phyloP scores from a whole-genome alignment of 2,113 vertebrate species.

The Phasianus colchicus region DNA sequence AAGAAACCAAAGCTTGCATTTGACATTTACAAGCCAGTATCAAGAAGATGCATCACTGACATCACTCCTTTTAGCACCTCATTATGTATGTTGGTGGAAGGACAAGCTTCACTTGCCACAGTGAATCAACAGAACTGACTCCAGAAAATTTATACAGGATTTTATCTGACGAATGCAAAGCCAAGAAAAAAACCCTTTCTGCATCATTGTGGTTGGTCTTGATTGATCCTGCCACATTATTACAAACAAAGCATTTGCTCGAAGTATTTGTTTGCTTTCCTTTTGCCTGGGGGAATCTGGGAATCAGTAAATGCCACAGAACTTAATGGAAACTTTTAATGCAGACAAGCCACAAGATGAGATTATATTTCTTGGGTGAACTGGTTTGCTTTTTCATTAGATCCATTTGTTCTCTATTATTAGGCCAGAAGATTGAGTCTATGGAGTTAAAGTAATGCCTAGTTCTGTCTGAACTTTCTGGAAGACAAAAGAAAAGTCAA shows the following conservation, averaged over 20 bases:
- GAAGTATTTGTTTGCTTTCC: slow-evolving; percentile 37
- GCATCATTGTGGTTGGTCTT: slow-evolving; percentile 31
- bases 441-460: background rate
- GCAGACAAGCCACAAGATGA: slow-evolving; percentile 9
- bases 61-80: slow-evolving; percentile 23
- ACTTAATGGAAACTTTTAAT: slow-evolving; percentile 59
- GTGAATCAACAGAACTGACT: slow-evolving; percentile 30
- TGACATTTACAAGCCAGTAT: background rate
- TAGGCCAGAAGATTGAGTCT: slow-evolving; percentile 1
- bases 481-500: slow-evolving; percentile 19
- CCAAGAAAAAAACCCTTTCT: background rate
- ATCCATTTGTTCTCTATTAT: slow-evolving; percentile 5
- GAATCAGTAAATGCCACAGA: slow-evolving; percentile 31
- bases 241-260: slow-evolving; percentile 43
- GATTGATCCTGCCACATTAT: slow-evolving; percentile 46
- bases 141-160: slow-evolving; percentile 26
- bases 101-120: background rate
- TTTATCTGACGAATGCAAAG: slow-evolving; percentile 31
- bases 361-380: slow-evolving; percentile 37
- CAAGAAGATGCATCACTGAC: background rate
- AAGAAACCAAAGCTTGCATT: background rate
- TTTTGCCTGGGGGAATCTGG: slow-evolving; percentile 45
- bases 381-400: slow-evolving; percentile 48
- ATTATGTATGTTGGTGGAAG: slow-evolving; percentile 32
- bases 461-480: background rate